Base-by-base conservation (phyloP, 2,797 vertebrate species). In the Cirrhinus molitorella region DNA sequence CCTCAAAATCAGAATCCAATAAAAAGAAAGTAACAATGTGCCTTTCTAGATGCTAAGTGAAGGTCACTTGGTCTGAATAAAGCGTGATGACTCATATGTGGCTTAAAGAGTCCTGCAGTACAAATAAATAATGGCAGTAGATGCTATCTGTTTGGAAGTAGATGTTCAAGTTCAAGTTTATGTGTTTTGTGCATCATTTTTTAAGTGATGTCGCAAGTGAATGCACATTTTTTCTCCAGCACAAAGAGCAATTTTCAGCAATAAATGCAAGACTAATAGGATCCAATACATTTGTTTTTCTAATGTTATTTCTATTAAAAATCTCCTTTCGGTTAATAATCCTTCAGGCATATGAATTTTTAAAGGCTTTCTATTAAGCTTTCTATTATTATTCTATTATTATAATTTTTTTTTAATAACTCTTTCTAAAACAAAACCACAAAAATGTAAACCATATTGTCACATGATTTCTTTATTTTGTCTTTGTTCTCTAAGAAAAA, bases 1-100 rank as follows among this genome's bases (percentile, higher is more conserved):
- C 68, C 63, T 87, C 85, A 87, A 87, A 87, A 84, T 86, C 80
- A 75, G 49, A 89, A 83, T 72, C 77, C 77, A 68, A 47, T 31
- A 74, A 55, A 53, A 83, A 63, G 28, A 72, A 72, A 45, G n/a
- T 40, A 83, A 66, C 61, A 82, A 16, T 80, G 70, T 77, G 55
- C 73, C 45, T 43, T 68, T 72, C n/a, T 68, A 34, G 74, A 63
- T 66, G 51, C 43, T 55, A 79, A 83, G 63, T 49, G 78, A 89
- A 89, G 73, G 83, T 70, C 74, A 85, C 40, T 73, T 80, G 13
- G 14, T 79, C 49, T 79, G 55, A 85, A 72, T 63, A 86, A 79
- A 79, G 61, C 76, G 23, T 21, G 37, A 19, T 81, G 85, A 86
- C 34, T 81, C 37, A 68, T 63, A 43, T 45, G n/a, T 63, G 61